phyloP scores from a whole-genome alignment of 2,888 invertebrate genomes.

The Xestia ashworthii region DNA sequence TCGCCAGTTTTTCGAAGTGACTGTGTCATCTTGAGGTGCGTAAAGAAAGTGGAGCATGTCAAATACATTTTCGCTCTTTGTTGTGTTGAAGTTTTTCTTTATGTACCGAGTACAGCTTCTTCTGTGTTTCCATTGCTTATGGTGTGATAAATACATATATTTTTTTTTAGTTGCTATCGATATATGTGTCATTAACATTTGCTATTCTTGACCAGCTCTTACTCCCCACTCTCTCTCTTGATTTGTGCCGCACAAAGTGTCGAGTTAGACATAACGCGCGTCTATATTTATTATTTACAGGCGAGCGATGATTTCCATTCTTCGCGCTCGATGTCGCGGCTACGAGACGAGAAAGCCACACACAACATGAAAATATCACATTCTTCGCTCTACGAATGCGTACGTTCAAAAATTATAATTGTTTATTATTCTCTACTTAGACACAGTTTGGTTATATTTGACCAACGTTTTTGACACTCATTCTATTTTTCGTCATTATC shows the following conservation, averaged over 20 bases:
- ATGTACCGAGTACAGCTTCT: too few relatives aligned
- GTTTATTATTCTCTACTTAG: conserved; percentile 47
- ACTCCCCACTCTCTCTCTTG: conserved; percentile 34
- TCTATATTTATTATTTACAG: conserved; percentile 77
- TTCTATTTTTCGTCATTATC: conserved; percentile 28
- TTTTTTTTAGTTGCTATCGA: neutral
- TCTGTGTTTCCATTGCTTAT: neutral
- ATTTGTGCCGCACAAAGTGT: conserved; percentile 51
- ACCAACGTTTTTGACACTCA: conserved; percentile 29
- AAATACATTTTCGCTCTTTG: conserved; percentile 13
- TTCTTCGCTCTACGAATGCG: conserved; percentile 63
- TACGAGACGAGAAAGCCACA: conserved; percentile 77
- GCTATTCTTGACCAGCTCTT: conserved; percentile 14
- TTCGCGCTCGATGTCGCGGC: conserved; percentile 77
- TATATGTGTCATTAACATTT: conserved; percentile 8
- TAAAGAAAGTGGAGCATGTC: conserved; percentile 17
- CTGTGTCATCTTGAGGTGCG: neutral
- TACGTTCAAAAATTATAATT: conserved; percentile 55
- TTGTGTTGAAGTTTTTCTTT: neutral
- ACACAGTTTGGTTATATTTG: conserved; percentile 38
- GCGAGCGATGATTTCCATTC: conserved; percentile 79
- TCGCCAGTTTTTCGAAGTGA: neutral
- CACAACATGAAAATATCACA: conserved; percentile 70
- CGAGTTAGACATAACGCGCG: conserved; percentile 69
- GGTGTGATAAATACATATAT: neutral